Evolutionary conservation across 92 coral and sea anemone species (phyloP), one percentile per base, ranked within the genome.

Genomic region (Epizoanthus rinbou): DNA sequence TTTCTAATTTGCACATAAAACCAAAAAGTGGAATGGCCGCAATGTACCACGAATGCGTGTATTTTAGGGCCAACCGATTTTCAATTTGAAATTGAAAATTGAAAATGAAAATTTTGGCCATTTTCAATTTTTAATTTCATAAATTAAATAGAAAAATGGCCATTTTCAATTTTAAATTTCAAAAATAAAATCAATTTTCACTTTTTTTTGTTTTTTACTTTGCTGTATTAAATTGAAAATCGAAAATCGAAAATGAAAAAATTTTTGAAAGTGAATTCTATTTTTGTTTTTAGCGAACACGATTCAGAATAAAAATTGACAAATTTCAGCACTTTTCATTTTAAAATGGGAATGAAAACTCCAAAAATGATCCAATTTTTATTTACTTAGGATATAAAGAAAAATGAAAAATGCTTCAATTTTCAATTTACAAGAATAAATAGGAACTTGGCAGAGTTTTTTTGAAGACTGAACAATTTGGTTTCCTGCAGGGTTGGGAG

Each of bases 1-100:
- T 54, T 54, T 54, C 59, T 54, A 54, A 54, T 54, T 54, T 54
- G 59, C 59, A 54, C 59, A 54, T 2, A 6, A 54, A 16, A 16
- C 59, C 18, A 15, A 10, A 16, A 54, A 54, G 14, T 54, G 59
- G 43, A 37, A 1, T 54, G 14, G 59, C 59, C 59, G 59, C 59
- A 54, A 10, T 54, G n/a, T 10, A 54, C n/a, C n/a, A 17, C 14
- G n/a, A 14, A 59, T 59, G n/a, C 64, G n/a, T 68, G 73, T 66
- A 66, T 66, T 66, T 66, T 66, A 66, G 72, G 43, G 72, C 72
- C 72, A 66, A 66, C 45, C 72, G 72, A 66, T 66, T 66, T 66
- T 66, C 72, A 66, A 66, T 66, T 11, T 66, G 9, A 66, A 66
- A 66, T 65, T 22, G 39, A 19, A 65, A 23, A 22, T 24, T 66